Evolutionary conservation across 2,888 invertebrate species (phyloP), one percentile per base, ranked within the genome.

Genomic region (Alloscopus bannaensis): DNA sequence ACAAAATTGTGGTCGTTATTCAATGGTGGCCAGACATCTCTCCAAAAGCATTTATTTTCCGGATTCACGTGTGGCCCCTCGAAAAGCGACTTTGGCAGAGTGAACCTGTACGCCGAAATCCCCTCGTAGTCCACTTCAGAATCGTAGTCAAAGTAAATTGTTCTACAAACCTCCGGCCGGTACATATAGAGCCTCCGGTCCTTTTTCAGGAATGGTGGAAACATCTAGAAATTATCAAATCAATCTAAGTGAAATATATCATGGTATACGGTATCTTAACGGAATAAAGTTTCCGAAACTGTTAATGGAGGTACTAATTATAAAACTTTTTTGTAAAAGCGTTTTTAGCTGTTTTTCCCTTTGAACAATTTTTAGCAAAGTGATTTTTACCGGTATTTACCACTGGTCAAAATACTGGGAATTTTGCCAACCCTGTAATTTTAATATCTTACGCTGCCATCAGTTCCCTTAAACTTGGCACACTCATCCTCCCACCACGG

Each of bases 71-170:
- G 26, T 1, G 79, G 76, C 4, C 24, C 36, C 0, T 57, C 62
- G 42, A 83, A 77, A 28, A 83, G 40, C 8, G 62, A 57, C 4
- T 29, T 13, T 2, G 84, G 83, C 0, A 82, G 52, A 8, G 66
- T 81, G 47, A 84, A 86, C 60, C 84, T 73, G 28, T 81, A 83
- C 1, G 80, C 82, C 2, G 77, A 79, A 24, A 86, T 85, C 22
- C 83, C 85, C 52, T 81, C 75, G 47, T 77, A 84, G 29, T 84
- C 81, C 3, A 73, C 45, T 22, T 85, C 83, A 18, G 65, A 45
- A 6, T 81, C 77, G 45, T 80, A 86, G 1, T 66, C 81, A 26
- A 85, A 47, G 66, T 83, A 83, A 8, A 84, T 45, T 1, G 85
- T 82, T 11, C 85, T 50, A 42, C 83, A 85, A n/a, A 83, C 64